Evolutionary conservation across 1,140 invertebrate species (phyloP), one percentile per base, ranked within the genome.

Genomic region (Scylla paramamosain): DNA sequence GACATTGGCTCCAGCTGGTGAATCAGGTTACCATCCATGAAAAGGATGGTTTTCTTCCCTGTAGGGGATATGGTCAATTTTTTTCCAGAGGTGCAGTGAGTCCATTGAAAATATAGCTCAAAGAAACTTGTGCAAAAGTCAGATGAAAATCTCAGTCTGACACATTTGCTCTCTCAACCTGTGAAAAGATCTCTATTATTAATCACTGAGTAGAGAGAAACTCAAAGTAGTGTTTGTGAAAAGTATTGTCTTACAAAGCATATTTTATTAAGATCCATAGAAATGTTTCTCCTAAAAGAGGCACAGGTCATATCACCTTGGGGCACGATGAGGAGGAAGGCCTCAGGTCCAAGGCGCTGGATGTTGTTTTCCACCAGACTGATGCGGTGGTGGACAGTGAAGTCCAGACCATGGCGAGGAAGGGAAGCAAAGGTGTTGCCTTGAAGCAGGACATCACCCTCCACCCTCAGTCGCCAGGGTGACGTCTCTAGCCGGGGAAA

Each of bases 401-500:
- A 32, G 8, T n/a, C 28, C n/a, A 95, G 16, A 0, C 94, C 94
- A n/a, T 92, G 89, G 45, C 28, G 12, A 7, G 94, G 94, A 77
- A 95, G 83, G 48, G 86, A 87, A 8, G 3, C 16, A n/a, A 95
- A 95, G 20, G n/a, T 87, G n/a, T 95, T 95, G 48, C n/a, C 32
- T 0, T 16, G n/a, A 8, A 95, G 48, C n/a, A 39, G 4, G 31
- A 88, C 90, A 4, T 95, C 82, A 4, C 89, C 84, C 7, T 88
- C 45, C 4, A 95, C 94, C 8, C 31, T 25, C 25, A 95, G 83
- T 67, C 32, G 52, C 90, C 67, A 95, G 82, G 94, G 94, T 45
- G 94, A 95, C 1, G 6, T n/a, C 14, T 48, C 16, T n/a, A 95
- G 48, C 16, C 1, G 0, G 29, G 94, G 94, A 67, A 95, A 95